These are phyloP conservation scores for Pilophorus perplexus DNA, from an alignment of 2,888 invertebrate genomes.

Conservation along the genomic window DNA sequence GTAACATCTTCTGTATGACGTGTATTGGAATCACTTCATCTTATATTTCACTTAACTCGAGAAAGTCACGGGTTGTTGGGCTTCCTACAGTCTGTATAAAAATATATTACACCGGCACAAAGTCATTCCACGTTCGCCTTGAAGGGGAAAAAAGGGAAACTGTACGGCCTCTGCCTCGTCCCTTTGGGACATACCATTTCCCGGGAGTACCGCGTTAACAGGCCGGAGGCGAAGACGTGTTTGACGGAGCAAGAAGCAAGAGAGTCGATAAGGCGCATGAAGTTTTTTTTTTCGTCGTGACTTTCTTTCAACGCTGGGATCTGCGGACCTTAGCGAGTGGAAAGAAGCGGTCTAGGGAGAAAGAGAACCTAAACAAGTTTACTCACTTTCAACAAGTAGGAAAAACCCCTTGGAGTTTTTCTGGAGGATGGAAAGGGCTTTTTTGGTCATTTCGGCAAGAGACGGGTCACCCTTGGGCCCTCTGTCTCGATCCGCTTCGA, in stretches of 20 bases:
- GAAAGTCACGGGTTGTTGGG: background rate
- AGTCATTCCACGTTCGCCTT: background rate
- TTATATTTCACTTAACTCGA: no score
- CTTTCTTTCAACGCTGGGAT: background rate
- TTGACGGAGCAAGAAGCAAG: slow-evolving; percentile 19
- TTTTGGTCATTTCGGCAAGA: slow-evolving; percentile 71
- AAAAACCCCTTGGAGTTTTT: slow-evolving; percentile 74
- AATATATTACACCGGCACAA: background rate
- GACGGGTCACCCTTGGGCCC: slow-evolving; percentile 69
- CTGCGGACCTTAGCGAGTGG: background rate
- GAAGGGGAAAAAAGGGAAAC: slow-evolving; percentile 1
- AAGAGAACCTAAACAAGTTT: slow-evolving; percentile 14
- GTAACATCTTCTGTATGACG: no score
- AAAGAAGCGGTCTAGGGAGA: background rate
- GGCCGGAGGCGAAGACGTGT: slow-evolving; percentile 22
- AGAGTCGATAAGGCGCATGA: slow-evolving; percentile 6
- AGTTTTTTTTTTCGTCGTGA: slow-evolving; percentile 3
- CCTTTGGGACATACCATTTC: slow-evolving; percentile 8
- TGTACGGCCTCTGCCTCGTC: no score
- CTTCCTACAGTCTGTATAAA: background rate
- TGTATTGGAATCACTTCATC: no score
- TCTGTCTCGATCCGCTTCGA: slow-evolving; percentile 69
- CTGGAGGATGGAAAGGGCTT: slow-evolving; percentile 66
- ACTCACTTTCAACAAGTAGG: slow-evolving; percentile 69
- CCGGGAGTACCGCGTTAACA: slow-evolving; percentile 17